Base-by-base conservation (phyloP, 2,888 invertebrate genomes). In the Drosophila longiperda region DNA sequence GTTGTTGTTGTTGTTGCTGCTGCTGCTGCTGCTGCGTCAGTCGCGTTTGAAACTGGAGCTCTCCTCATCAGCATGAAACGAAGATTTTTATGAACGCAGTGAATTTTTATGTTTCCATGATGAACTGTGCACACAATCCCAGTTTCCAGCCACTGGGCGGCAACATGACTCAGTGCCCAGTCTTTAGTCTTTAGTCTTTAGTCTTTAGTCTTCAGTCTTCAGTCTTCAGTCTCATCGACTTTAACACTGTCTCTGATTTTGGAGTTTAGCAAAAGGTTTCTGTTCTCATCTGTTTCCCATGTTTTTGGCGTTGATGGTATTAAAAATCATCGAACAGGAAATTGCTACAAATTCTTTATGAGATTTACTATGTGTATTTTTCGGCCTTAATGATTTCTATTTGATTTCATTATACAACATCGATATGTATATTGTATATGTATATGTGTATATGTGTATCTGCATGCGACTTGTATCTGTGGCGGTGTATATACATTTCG, bases 51-150 rank as follows among this genome's bases (percentile, higher is more conserved):
- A 90, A 89, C 80, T 90, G 87, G 89, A 87, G 89, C 90, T 89
- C 90, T 87, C 62, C 90, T 87, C 87, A 87, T 90, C 87, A 87
- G 89, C 90, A 87, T 87, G 87, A 87, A 90, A 90, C 80, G 87
- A 85, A 87, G 85, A 90, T 89, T 90, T 88, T 87, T 89, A 87
- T 74, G 89, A 85, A 87, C 90, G 87, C 87, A 87, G 90, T 87
- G 87, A 87, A 87, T 87, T 87, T 87, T 87, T 90, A 87, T 87
- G 87, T 87, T 87, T 73, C 85, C 73, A 87, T 87, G 87, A 87
- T 87, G 87, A 87, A 87, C 87, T 90, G 82, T 87, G 87, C 90
- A 88, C 85, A 90, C 85, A 84, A 78, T 73, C 83, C 78, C 61
- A 40, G 15, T 48, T 49, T 42, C 60, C 65, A 72, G 77, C 79